Conservation (phyloP, 2,888 invertebrate genomes). For the Anoplius nigerrimus region DNA sequence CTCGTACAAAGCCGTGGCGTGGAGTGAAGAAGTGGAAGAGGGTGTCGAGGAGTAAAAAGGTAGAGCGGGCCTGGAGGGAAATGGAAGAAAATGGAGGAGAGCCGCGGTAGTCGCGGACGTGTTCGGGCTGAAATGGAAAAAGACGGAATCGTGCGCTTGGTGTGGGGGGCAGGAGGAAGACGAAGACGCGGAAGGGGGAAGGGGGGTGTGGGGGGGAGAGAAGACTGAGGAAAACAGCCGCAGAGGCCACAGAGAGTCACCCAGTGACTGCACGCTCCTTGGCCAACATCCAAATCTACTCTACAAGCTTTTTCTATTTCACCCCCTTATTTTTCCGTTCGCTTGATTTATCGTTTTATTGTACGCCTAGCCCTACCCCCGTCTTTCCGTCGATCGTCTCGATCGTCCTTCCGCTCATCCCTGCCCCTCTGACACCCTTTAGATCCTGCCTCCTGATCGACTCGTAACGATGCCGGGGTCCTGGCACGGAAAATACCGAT, state of each 20-base stretch:
- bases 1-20: no score
- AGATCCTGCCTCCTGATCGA: not conserved
- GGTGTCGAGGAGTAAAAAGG: no score
- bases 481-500: not conserved
- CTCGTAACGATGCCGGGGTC: slow-evolving; percentile 4
- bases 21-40: no score
- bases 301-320: slow-evolving; percentile 63
- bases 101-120: not conserved
- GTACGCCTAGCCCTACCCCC: slow-evolving; percentile 16
- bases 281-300: slow-evolving; percentile 69
- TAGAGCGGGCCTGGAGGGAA: no score
- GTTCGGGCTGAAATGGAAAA: not conserved
- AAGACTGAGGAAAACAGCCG: slow-evolving; percentile 47
- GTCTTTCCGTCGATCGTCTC: not conserved
- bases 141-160: not conserved
- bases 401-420: not conserved
- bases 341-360: slow-evolving; percentile 68
- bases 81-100: not conserved
- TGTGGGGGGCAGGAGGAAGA: not conserved
- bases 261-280: slow-evolving; percentile 54
- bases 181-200: slow-evolving; percentile 18
- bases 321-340: slow-evolving; percentile 50
- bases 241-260: slow-evolving; percentile 50
- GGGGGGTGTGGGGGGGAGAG: slow-evolving; percentile 23
- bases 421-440: not conserved